Percentiles rank a stretch among this genome's conserved stretches.
Evolutionary conservation across 2,888 invertebrate species (phyloP).

Genomic region (Drosophila quinaria): DNA sequence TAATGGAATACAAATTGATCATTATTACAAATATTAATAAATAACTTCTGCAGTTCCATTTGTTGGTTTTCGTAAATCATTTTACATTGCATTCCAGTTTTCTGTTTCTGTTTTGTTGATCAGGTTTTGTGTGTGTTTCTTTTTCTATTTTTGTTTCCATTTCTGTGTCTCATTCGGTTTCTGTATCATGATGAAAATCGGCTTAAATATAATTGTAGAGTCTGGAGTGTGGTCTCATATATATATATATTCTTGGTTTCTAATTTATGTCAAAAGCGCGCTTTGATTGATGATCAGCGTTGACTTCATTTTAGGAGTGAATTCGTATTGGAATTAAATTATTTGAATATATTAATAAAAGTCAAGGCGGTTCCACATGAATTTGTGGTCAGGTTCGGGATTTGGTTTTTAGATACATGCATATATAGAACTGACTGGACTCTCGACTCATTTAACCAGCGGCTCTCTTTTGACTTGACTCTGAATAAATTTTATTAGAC

Average conservation of each 20-base stretch:
- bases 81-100: constrained; percentile 34
- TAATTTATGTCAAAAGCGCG: constrained; percentile 79
- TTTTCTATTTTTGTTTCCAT: constrained; percentile 24
- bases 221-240: constrained; percentile 44
- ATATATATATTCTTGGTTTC: constrained; percentile 72
- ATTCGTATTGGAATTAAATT: constrained; percentile 6
- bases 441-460: not conserved
- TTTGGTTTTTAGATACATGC: constrained; percentile 8
- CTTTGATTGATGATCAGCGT: constrained; percentile 77
- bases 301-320: constrained; percentile 12
- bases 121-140: constrained; percentile 40
- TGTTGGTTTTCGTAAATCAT: constrained; percentile 42
- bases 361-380: constrained; percentile 67
- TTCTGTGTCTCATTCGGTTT: constrained; percentile 25
- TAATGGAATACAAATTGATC: constrained; percentile 10
- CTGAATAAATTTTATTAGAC: constrained; percentile 75
- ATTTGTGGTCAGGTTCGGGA: constrained; percentile 28
- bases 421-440: constrained; percentile 23
- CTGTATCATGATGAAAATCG: constrained; percentile 54
- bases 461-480: constrained; percentile 69
- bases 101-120: constrained; percentile 40
- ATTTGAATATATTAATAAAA: constrained; percentile 68
- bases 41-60: constrained; percentile 36
- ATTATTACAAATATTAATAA: constrained; percentile 22
- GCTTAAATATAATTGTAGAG: constrained; percentile 55